Conservation (phyloP, 1,140 invertebrate genomes). For the Frieseomelitta varia region DNA sequence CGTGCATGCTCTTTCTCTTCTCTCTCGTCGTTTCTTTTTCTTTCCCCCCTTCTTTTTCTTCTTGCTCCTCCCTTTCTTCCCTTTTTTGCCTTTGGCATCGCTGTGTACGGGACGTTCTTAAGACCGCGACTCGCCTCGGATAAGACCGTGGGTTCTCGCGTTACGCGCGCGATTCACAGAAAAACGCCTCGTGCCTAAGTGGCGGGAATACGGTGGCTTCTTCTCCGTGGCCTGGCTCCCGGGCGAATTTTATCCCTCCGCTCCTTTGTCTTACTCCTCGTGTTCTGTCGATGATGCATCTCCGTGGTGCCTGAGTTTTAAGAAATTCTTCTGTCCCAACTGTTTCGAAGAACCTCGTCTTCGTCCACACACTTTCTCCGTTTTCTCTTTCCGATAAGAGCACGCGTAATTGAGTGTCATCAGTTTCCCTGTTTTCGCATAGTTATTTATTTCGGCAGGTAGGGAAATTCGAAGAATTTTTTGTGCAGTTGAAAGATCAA, state of each 20-base stretch:
- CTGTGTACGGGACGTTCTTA: slow-evolving; percentile 7
- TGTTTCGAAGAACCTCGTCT: background rate
- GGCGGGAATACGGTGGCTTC: slow-evolving; percentile 1
- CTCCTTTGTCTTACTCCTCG: background rate
- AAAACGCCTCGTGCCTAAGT: slow-evolving; percentile 27
- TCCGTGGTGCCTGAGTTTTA: background rate
- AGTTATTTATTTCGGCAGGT: too few relatives aligned
- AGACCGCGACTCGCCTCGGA: slow-evolving; percentile 34
- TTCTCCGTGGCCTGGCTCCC: background rate
- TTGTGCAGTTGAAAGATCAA: too few relatives aligned
- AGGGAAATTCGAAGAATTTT: too few relatives aligned
- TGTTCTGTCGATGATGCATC: background rate
- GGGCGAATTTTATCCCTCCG: slow-evolving; percentile 21
- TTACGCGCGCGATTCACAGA: slow-evolving; percentile 35
- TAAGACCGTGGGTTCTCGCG: slow-evolving; percentile 42
- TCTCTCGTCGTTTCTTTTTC: background rate
- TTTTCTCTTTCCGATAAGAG: background rate
- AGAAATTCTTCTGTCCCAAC: background rate
- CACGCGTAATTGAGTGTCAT: background rate
- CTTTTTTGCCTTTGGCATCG: background rate
- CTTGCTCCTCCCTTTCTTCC: background rate
- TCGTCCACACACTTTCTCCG: background rate
- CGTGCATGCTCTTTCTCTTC: slow-evolving; percentile 20
- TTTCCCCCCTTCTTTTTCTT: too few relatives aligned
- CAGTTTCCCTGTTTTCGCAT: background rate